Evolutionary conservation across 2,888 invertebrate genomes (phyloP), one percentile per base, ranked within the genome.

Genomic region (Sinohyriopsis cumingii): DNA sequence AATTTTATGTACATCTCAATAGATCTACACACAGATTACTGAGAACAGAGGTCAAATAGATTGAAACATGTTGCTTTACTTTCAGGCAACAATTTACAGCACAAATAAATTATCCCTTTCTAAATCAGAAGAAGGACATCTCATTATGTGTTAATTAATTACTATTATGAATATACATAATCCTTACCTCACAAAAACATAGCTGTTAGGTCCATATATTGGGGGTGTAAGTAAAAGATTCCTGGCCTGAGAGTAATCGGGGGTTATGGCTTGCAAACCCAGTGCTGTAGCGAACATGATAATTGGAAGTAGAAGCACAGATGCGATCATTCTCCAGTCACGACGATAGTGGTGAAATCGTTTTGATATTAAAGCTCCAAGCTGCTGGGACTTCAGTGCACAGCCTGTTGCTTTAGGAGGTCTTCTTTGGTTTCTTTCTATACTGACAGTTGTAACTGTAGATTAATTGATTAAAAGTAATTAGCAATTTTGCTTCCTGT

Each of bases 261-360:
- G 89, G 72, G 83, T 80, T 5, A 90, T 82, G 7, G 80, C 66
- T 25, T 89, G 84, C 69, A 90, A 84, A 0, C 86, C 90, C 81
- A 89, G 85, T 22, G 89, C 89, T 22, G 88, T 71, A 12, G 87
- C 81, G 33, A 91, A 85, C 68, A 90, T 86, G 5, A 89, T 6
- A 62, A 88, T 79, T 5, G 91, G 91, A 62, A 91, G 79, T 20
- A 90, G 53, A 18, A 91, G 68, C 28, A 86, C 77, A 4, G 87
- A 83, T 25, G 89, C n/a, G 53, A 87, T 77, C 69, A 86, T 83
- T 55, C 86, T 78, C 87, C 87, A 88, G 79, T 89, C 85, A 28
- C 89, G 79, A 5, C 84, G 80, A 69, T 88, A 88, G 80, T 91
- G 90, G 71, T 88, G 85, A 69, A 87, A 85, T 1, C 91, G 83